Percentiles rank a stretch among this genome's conserved stretches.
phyloP scores from a whole-genome alignment of 2,888 invertebrate species.

The Platerodrilus igneus region DNA sequence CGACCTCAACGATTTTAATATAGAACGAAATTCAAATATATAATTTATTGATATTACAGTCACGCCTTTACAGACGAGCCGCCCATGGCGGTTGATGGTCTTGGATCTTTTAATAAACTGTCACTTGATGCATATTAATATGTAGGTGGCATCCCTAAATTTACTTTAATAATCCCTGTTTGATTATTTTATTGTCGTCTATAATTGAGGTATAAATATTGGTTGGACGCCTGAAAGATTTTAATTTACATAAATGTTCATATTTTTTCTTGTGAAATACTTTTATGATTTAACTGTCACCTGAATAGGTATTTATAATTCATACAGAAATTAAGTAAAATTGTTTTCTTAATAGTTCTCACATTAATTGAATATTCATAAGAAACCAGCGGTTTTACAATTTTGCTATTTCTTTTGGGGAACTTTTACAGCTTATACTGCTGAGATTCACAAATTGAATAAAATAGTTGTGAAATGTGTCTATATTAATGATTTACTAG shows the following conservation, averaged over 20 bases:
- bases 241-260: conserved; percentile 8
- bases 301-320: no score
- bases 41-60: conserved; percentile 18
- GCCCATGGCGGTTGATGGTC: conserved; percentile 14
- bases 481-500: no score
- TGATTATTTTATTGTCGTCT: conserved; percentile 19
- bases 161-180: conserved; percentile 17
- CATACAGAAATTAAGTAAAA: no score
- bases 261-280: no score
- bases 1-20: conserved; percentile 21
- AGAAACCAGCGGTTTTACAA: no score
- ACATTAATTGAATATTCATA: no score
- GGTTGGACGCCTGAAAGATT: neutral
- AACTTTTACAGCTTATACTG: no score
- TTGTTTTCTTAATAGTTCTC: no score
- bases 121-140: conserved; percentile 16
- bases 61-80: conserved; percentile 19
- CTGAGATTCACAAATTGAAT: no score
- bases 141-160: conserved; percentile 18
- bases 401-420: no score
- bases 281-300: no score
- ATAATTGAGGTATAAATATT: conserved; percentile 16
- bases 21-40: conserved; percentile 13
- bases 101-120: conserved; percentile 19
- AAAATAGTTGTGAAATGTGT: no score